Percentiles rank a stretch among this genome's conserved stretches.
phyloP scores from a whole-genome alignment of 1,140 invertebrate species.

The Papilio helenus region DNA sequence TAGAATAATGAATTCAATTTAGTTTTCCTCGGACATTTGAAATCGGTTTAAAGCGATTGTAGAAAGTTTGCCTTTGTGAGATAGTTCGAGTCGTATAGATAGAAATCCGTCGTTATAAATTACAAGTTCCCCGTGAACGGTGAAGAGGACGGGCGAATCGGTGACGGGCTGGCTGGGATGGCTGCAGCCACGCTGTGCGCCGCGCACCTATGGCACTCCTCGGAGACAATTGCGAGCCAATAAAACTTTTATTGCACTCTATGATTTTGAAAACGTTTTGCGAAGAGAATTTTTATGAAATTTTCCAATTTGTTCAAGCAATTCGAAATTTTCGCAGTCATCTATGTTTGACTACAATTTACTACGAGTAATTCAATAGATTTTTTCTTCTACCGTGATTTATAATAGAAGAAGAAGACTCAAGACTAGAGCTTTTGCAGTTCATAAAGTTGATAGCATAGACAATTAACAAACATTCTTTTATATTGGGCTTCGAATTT shows the following conservation, averaged over 20 bases:
- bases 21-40: conserved; percentile 43
- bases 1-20: conserved; percentile 54
- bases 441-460: not conserved
- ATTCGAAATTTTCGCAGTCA: conserved; percentile 66
- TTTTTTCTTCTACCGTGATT: not conserved
- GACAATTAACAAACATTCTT: not conserved
- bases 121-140: conserved; percentile 70
- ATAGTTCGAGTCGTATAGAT: conserved; percentile 44
- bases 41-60: conserved; percentile 47
- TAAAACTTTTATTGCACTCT: conserved; percentile 81
- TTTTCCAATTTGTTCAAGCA: conserved; percentile 74
- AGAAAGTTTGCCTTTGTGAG: conserved; percentile 45
- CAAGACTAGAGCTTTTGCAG: not conserved
- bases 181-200: conserved; percentile 43
- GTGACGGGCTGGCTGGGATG: conserved; percentile 40
- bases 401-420: not conserved
- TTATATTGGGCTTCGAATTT: not conserved
- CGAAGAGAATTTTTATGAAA: conserved; percentile 79
- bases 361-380: not conserved
- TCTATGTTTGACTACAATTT: conserved; percentile 52
- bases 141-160: conserved; percentile 48
- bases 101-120: conserved; percentile 63
- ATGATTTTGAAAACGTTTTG: conserved; percentile 81
- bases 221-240: conserved; percentile 76
- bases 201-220: conserved; percentile 66